phyloP scores from a whole-genome alignment of 2,888 invertebrate genomes.

The Brachypalpus laphriformis region DNA sequence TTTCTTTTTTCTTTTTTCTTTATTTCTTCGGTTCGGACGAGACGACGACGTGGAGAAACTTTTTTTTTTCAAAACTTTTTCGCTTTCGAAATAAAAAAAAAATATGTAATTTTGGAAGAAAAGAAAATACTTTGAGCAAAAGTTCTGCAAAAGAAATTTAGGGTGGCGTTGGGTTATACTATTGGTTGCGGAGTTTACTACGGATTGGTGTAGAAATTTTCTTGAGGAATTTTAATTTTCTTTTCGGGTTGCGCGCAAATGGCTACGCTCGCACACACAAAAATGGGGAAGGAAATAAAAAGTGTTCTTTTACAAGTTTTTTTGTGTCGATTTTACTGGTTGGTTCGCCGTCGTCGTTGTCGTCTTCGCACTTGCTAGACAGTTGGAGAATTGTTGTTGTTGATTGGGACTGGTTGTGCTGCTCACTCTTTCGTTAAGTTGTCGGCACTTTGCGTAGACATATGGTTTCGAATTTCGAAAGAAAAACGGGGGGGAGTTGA shows the following conservation, averaged over 20 bases:
- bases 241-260: conserved; percentile 68
- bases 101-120: conserved; percentile 26
- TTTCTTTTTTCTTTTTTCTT: conserved; percentile 50
- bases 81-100: conserved; percentile 34
- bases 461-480: conserved; percentile 55
- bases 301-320: conserved; percentile 64
- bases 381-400: conserved; percentile 37
- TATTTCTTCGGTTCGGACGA: background rate
- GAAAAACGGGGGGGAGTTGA: background rate
- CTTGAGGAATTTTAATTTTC: conserved; percentile 35
- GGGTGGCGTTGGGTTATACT: conserved; percentile 29
- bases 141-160: conserved; percentile 27
- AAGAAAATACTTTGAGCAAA: conserved; percentile 33
- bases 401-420: conserved; percentile 43
- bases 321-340: conserved; percentile 30
- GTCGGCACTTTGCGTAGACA: conserved; percentile 71
- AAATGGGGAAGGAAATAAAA: conserved; percentile 63
- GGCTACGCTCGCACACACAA: conserved; percentile 72
- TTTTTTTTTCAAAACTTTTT: conserved; percentile 19
- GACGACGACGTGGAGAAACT: conserved; percentile 72
- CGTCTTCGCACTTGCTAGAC: background rate
- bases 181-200: conserved; percentile 1
- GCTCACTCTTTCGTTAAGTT: conserved; percentile 64
- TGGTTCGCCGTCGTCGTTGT: conserved; percentile 3
- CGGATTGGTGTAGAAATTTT: conserved; percentile 18